A percentile compares a stretch with the other conserved stretches of the same genome.
Evolutionary conservation across 2,113 vertebrate species (phyloP).

Genomic region (Pavo muticus): DNA sequence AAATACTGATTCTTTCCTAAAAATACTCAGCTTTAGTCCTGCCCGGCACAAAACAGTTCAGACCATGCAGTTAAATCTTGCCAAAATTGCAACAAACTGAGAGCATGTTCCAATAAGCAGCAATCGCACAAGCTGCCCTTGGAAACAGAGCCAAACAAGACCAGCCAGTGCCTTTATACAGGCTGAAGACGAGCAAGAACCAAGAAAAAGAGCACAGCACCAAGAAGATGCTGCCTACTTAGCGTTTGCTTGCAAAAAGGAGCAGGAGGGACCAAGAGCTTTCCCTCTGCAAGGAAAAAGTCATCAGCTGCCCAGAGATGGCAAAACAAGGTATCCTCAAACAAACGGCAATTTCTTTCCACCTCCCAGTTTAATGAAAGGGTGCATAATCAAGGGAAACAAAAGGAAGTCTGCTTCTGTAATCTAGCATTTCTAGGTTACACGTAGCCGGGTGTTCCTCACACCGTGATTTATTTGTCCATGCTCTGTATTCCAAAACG

Average conservation of each 20-base stretch:
- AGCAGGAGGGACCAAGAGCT: not conserved
- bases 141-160: rapidly evolving
- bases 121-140: not conserved
- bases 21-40: not conserved
- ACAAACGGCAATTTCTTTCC: not conserved
- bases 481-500: rapidly evolving
- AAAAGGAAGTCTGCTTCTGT: not conserved
- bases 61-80: not conserved
- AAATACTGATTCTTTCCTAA: not conserved
- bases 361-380: not conserved
- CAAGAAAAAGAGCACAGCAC: not conserved
- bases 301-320: not conserved
- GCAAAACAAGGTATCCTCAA: not conserved
- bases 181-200: not conserved
- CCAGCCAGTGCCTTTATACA: not conserved
- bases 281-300: not conserved
- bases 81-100: not conserved
- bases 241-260: not conserved
- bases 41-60: not conserved
- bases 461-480: not conserved
- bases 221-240: not conserved
- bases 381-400: not conserved
- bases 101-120: not conserved
- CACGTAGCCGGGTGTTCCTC: not conserved
- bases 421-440: not conserved